phyloP scores from a whole-genome alignment of 2,797 vertebrate species.

The Eutrigla gurnardus region DNA sequence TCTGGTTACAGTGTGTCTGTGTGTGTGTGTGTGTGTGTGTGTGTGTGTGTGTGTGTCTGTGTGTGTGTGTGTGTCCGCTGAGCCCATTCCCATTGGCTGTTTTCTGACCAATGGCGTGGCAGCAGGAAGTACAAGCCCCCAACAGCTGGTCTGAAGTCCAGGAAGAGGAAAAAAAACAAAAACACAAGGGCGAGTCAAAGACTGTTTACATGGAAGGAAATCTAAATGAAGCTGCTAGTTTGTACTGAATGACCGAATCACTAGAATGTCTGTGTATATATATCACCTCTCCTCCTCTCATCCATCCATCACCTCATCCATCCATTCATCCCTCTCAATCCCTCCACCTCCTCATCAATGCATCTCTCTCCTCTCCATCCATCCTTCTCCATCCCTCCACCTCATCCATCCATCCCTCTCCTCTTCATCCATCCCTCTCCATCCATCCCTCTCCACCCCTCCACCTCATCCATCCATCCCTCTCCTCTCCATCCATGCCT shows the following conservation, averaged over 20 bases:
- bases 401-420: too few relatives aligned
- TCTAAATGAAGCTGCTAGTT: slow-evolving; percentile 18
- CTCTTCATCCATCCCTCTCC: too few relatives aligned
- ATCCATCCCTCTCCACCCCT: too few relatives aligned
- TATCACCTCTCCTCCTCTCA: neutral
- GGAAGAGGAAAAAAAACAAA: slow-evolving; percentile 13
- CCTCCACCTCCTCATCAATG: too few relatives aligned
- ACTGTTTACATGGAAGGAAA: slow-evolving; percentile 41
- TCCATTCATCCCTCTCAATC: neutral
- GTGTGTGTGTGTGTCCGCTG: slow-evolving; percentile 43
- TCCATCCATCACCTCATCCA: neutral
- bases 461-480: too few relatives aligned
- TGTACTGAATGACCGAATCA: neutral
- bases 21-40: slow-evolving; percentile 26
- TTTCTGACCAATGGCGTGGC: slow-evolving; percentile 58
- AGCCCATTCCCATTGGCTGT: slow-evolving; percentile 39
- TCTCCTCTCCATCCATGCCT: too few relatives aligned
- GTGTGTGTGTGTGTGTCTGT: slow-evolving; percentile 34
- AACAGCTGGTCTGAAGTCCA: slow-evolving; percentile 56
- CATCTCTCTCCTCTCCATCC: too few relatives aligned
- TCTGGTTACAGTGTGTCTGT: slow-evolving; percentile 26
- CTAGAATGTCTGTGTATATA: neutral
- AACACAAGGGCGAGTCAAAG: slow-evolving; percentile 47
- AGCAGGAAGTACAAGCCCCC: slow-evolving; percentile 65
- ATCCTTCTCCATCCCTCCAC: too few relatives aligned